These are phyloP conservation scores for Tiliqua scincoides DNA, from an alignment of 2,113 vertebrate species.

Conservation along the genomic window DNA sequence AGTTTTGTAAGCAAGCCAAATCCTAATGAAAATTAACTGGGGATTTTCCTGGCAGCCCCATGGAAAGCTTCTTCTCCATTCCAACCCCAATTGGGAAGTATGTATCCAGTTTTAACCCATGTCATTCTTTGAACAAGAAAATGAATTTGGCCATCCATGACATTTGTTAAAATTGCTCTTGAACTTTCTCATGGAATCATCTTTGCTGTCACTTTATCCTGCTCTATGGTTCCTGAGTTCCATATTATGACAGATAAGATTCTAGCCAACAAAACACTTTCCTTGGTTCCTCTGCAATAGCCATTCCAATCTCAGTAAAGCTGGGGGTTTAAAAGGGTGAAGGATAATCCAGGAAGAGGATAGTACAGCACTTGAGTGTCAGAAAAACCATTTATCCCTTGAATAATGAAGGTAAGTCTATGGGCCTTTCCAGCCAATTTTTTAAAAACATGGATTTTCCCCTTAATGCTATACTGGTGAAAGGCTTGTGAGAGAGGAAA, in stretches of 20 bases:
- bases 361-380: constrained; percentile 41
- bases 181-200: constrained; percentile 18
- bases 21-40: not conserved
- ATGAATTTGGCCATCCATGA: not conserved
- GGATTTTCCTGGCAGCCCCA: not conserved
- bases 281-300: constrained; percentile 25
- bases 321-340: constrained; percentile 25
- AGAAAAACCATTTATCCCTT: constrained; percentile 38
- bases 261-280: constrained; percentile 30
- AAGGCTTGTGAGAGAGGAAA: not conserved
- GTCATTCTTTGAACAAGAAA: not conserved
- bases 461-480: not conserved
- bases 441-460: not conserved
- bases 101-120: not conserved
- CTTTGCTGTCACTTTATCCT: constrained; percentile 3
- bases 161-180: constrained; percentile 6
- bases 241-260: constrained; percentile 5
- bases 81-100: not conserved
- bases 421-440: constrained; percentile 4
- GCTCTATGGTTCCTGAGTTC: not conserved
- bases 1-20: not conserved
- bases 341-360: constrained; percentile 34
- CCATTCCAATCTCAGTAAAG: constrained; percentile 45
- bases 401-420: constrained; percentile 29
- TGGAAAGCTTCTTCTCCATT: not conserved